Evolutionary conservation across 37 sponge, comb jelly and placozoan genomes (phyloP), one percentile per base, ranked within the genome.

Genomic region (Beroe forskalii): DNA sequence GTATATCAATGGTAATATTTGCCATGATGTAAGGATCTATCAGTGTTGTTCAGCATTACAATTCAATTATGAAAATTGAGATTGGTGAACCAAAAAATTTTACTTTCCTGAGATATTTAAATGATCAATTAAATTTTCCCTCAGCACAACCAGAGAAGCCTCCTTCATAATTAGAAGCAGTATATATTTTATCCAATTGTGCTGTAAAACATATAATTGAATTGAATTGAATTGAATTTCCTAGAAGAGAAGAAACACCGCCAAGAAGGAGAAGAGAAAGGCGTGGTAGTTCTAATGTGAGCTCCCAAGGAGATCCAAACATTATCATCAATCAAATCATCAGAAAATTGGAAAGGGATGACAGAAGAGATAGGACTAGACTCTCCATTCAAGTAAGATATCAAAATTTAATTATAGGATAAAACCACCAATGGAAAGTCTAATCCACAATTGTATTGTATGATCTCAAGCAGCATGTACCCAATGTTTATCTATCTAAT

Each of bases 221-320:
- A n/a, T n/a, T n/a, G n/a, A n/a, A n/a, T n/a, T n/a, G n/a, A n/a
- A n/a, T n/a, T n/a, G n/a, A n/a, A n/a, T n/a, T 55, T 55, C 9
- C 25, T 30, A 63, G 75, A 39, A 72, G 75, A 37, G 75, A 72
- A 39, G 75, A 72, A 39, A 72, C 75, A 14, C 75, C 75, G 22
- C 75, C 75, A 3, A 27, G 75, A 20, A 72, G 75, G 31, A 14
- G 75, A 20, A 23, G 75, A 8, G 75, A 72, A 20, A 14, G 75
- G 40, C 37, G 75, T 3, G 75, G 75, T 1, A 72, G 75, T 32
- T 63, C 66, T 19, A 63, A 24, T 63, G 28, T 28, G 28, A 8
- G 32, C 8, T 1, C 28, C 40, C 6, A 39, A 1, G 75, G 75
- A 8, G 75, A 72, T 72, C 32, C 75, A 1, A 72, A 37, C 40